Conservation (phyloP, 2,797 vertebrate genomes). For the Benthosema pterotum region DNA sequence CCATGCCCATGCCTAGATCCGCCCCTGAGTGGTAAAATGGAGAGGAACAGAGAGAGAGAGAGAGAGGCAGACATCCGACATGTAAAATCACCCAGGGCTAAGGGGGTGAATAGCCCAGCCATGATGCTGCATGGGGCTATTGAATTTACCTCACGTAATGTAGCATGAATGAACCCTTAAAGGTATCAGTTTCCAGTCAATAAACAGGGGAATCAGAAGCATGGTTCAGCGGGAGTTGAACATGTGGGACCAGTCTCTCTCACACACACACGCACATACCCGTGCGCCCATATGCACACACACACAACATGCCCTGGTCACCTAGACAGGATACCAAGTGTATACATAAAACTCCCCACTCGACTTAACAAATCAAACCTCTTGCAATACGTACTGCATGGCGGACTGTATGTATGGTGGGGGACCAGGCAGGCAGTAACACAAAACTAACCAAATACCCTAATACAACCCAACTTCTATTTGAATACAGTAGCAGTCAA, state of each 20-base stretch:
- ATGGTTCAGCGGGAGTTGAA: constrained; percentile 74
- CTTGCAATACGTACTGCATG: constrained; percentile 27
- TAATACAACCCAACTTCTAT: not conserved
- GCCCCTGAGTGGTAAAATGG: constrained; percentile 34
- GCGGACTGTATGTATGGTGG: too few relatives aligned
- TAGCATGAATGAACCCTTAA: constrained; percentile 77
- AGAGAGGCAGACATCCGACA: constrained; percentile 37
- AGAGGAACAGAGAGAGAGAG: constrained; percentile 3
- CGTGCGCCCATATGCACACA: not conserved
- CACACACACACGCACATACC: constrained; percentile 16
- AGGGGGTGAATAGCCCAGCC: constrained; percentile 44
- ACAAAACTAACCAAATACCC: constrained; percentile 60
- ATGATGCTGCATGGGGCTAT: constrained; percentile 53
- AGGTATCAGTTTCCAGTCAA: constrained; percentile 75
- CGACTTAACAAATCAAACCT: constrained; percentile 54
- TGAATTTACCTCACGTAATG: constrained; percentile 62
- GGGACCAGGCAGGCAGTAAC: too few relatives aligned
- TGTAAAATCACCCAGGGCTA: constrained; percentile 55
- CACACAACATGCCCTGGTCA: constrained; percentile 65
- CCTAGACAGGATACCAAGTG: constrained; percentile 46
- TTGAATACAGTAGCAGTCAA: constrained; percentile 59
- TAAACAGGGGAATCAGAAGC: constrained; percentile 67
- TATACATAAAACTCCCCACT: constrained; percentile 50
- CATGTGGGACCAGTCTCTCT: constrained; percentile 64
- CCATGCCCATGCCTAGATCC: too few relatives aligned